Base-by-base conservation (phyloP, 2,797 vertebrate species). In the Enteromius treurensis region DNA sequence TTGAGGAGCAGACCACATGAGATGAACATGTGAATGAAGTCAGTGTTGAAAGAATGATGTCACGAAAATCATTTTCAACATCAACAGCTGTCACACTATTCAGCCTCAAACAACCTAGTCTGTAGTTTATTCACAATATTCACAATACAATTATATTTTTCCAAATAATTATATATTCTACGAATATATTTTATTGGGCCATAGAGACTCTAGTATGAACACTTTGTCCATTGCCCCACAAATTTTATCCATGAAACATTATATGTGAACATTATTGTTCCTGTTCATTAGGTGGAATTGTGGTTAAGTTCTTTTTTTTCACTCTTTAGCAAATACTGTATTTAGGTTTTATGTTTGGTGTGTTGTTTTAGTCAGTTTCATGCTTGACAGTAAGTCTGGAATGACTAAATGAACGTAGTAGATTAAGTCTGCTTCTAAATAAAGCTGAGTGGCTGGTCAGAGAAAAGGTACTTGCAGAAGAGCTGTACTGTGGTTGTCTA, bases 11-110 rank as follows among this genome's bases (percentile, higher is more conserved):
- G 42, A 45, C 42, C 13, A 80, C 34, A 78, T 17, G 5, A 64
- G 60, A 32, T 64, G 60, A 82, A 79, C 64, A 67, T 47, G 32
- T 82, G 83, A 85, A 86, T 67, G 69, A 79, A 73, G 73, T 26
- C 49, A 1, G 32, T 6, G 34, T 29, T 45, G 68, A 51, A 49
- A 47, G 51, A 65, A 40, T 80, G 77, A 85, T 47, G 47, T 34
- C 62, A 68, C 19, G 2, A 64, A 42, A 34, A n/a, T 45, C 32
- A 32, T 77, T 76, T 60, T 60, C 17, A 71, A 45, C 74, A 23
- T 45, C 65, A 84, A 32, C 83, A 62, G 64, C 26, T 80, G 78
- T n/a, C 79, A 42, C 19, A 21, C 45, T 21, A 4, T 17, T 42
- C 37, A 53, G 40, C 26, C 68, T 42, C 5, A 15, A 29, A 47